Base-by-base conservation (phyloP, 1,140 invertebrate species). In the Nephotettix cincticeps region DNA sequence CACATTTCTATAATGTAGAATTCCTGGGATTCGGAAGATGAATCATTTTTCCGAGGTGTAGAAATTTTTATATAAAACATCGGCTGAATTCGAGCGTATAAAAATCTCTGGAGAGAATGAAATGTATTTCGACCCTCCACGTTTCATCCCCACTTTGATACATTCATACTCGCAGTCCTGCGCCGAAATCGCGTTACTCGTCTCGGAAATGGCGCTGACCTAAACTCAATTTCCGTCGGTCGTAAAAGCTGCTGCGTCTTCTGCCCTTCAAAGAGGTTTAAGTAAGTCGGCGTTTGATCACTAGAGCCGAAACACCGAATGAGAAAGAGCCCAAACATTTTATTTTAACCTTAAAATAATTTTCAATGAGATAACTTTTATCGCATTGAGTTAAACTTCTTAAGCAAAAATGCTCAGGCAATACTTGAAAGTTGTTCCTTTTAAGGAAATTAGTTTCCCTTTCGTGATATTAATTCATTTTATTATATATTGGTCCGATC, bases 221-320 rank as follows among this genome's bases (percentile, higher is more conserved):
- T 29, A 61, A 61, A 61, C 56, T 61, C 56, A 61, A 61, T 61
- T 61, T 61, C 56, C 56, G n/a, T 27, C 56, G 56, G 56, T 28
- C 56, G 56, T 61, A 61, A 61, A 61, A 61, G 56, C 56, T 61
- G 25, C 56, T 14, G 13, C 56, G 56, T 61, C 56, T 61, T 29
- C 25, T 29, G 11, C 47, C 25, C 32, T 36, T 36, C 32, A 36
- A 36, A 36, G 32, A 36, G 32, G 32, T 36, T 36, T 36, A 36
- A 36, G 32, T 36, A 36, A 36, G 13, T 27, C 56, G 6, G 9
- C 56, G 13, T 61, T 61, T 61, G 56, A 61, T 29, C 21, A 61
- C 23, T 29, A 9, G 9, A 6, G 13, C 25, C 2, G 56, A 61
- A 61, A 61, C 25, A 61, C 21, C 4, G 27, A 61, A 61, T 61